phyloP scores from a whole-genome alignment of 2,113 vertebrate species.

The Salvelinus sp. region DNA sequence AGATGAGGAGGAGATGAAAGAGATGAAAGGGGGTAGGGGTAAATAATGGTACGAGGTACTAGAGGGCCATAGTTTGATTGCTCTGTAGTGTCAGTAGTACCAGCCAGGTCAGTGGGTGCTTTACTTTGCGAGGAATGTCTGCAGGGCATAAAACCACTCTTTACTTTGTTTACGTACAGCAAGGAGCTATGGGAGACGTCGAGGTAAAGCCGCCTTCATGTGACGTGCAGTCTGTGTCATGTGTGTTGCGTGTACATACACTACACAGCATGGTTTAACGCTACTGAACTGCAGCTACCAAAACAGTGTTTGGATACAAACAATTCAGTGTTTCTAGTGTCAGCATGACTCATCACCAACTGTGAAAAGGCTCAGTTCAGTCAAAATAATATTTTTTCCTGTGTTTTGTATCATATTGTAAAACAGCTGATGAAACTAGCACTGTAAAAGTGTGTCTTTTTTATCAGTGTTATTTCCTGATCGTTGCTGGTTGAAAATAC shows the following conservation, averaged over 20 bases:
- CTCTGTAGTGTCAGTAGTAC: neutral
- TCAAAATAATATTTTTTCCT: too few relatives aligned
- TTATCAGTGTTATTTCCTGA: too few relatives aligned
- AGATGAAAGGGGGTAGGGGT: neutral
- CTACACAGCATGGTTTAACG: neutral
- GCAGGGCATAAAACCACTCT: conserved; percentile 74
- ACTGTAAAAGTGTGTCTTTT: too few relatives aligned
- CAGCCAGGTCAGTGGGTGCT: neutral
- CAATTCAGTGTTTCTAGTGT: neutral
- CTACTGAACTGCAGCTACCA: neutral
- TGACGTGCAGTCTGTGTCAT: conserved; percentile 17
- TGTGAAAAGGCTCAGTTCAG: too few relatives aligned
- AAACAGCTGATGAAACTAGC: too few relatives aligned
- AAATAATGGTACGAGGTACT: neutral
- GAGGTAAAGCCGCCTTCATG: conserved; percentile 89
- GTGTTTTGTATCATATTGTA: too few relatives aligned
- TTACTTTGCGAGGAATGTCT: conserved; percentile 27
- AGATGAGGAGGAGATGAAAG: neutral
- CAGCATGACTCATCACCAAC: too few relatives aligned
- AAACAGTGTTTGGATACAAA: neutral
- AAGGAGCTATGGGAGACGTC: conserved; percentile 98
- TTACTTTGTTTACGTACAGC: conserved; percentile 97
- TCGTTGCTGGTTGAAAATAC: too few relatives aligned
- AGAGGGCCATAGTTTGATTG: neutral
- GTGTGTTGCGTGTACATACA: neutral